Base-by-base conservation (phyloP, 2,888 invertebrate species). In the Agrochola lychnidis region DNA sequence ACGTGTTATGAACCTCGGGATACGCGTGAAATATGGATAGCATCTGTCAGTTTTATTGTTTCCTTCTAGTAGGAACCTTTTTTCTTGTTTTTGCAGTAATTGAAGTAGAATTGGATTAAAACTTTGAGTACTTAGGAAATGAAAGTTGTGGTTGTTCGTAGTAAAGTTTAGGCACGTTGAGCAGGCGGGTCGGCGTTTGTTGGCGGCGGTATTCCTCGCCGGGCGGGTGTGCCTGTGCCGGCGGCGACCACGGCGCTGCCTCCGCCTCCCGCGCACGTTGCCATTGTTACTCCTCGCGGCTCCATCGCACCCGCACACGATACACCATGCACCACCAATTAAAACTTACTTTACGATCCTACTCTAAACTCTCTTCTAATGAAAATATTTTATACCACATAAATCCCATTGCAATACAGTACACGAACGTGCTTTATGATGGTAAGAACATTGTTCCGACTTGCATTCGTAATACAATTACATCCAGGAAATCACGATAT, bases 221-320 rank as follows among this genome's bases (percentile, higher is more conserved):
- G 92, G 92, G 92, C 91, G 90, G 92, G 87, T 79, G 90, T 83
- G 80, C 83, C 73, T 82, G 75, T 72, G 93, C 94, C 93, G 91
- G 90, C 92, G 94, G 94, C 94, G 88, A 91, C 91, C 94, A 95
- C 94, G 94, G 91, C 85, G 82, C 75, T 89, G 88, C 93, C 93
- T 91, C 95, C 95, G 95, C 96, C 95, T 93, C 92, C 93, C 90
- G 91, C 91, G 91, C 94, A 94, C 94, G 94, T 92, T 88, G 93
- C 94, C 92, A 95, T 95, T 96, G 95, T 95, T 94, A 84, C 79
- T 76, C 82, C 88, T 87, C 84, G 84, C 82, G 86, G 85, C 85
- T 81, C 81, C 89, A 89, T 90, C 91, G 91, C 89, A 82, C 86
- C 82, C 82, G 81, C 77, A 82, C 77, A 86, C 81, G 81, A 86